A percentile compares a stretch with the other conserved stretches of the same genome.
These are phyloP conservation scores for Philopotamus ludificatus DNA, from an alignment of 1,140 invertebrate genomes.

Conservation along the genomic window DNA sequence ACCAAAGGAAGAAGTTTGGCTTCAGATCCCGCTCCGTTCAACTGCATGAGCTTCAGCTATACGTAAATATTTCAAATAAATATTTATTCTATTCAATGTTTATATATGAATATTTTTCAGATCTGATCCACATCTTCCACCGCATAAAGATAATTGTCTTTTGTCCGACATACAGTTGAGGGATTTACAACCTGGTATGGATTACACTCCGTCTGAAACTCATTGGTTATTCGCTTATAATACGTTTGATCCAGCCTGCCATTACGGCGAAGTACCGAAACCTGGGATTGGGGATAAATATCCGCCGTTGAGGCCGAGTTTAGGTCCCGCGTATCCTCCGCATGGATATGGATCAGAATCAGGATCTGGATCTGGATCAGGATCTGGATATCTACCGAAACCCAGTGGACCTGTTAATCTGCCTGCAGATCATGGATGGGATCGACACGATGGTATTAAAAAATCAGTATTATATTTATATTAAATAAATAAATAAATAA, in stretches of 20 bases:
- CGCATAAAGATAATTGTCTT: slow-evolving; percentile 60
- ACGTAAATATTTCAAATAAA: slow-evolving; percentile 25
- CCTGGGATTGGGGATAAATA: background rate
- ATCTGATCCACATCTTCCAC: slow-evolving; percentile 39
- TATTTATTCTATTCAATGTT: slow-evolving; percentile 2
- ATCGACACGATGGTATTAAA: slow-evolving; percentile 6
- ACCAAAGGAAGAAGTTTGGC: slow-evolving; percentile 1
- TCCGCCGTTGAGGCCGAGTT: background rate
- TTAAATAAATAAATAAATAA: background rate
- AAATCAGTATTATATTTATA: background rate
- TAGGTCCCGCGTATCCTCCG: background rate
- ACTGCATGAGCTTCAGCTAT: slow-evolving; percentile 41
- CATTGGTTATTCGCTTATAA: slow-evolving; percentile 68
- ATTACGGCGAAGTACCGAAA: slow-evolving; percentile 40
- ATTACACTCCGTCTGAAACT: slow-evolving; percentile 62
- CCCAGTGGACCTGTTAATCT: slow-evolving; percentile 7
- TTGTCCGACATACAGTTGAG: slow-evolving; percentile 68
- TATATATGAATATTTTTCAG: slow-evolving; percentile 16
- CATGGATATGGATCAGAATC: background rate
- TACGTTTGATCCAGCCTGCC: slow-evolving; percentile 52
- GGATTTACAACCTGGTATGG: slow-evolving; percentile 65
- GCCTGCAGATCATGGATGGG: slow-evolving; percentile 12
- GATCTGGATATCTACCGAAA: slow-evolving; percentile 4
- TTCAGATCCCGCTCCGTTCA: slow-evolving; percentile 6
- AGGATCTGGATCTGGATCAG: background rate